Conservation (phyloP, 1,140 invertebrate genomes). For the Camponotus pennsylvanicus region DNA sequence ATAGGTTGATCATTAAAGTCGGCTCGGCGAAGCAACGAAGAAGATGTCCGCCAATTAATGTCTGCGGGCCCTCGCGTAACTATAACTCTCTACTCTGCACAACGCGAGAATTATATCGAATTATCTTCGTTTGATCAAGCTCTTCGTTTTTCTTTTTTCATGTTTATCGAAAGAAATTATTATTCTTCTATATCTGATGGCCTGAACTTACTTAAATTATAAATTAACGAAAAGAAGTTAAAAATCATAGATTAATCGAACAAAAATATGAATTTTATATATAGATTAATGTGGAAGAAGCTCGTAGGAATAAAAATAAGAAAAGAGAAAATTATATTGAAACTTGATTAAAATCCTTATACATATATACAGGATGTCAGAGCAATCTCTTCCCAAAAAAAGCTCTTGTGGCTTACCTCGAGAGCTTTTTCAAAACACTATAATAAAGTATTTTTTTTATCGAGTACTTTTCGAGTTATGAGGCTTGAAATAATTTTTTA, state of each 20-base stretch:
- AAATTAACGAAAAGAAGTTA: constrained; percentile 3
- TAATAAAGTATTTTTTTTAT: too few species aligned
- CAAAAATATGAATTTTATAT: neutral
- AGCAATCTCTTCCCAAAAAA: too few species aligned
- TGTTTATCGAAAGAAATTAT: constrained; percentile 25
- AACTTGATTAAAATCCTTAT: neutral
- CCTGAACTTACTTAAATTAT: neutral
- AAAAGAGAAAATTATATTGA: neutral
- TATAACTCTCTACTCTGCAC: constrained; percentile 24
- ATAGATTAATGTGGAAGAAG: neutral
- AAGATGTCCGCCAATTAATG: constrained; percentile 80
- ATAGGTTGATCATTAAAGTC: constrained; percentile 80
- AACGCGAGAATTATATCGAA: constrained; percentile 21
- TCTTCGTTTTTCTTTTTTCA: constrained; percentile 8
- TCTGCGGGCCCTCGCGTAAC: constrained; percentile 51
- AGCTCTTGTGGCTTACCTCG: too few species aligned
- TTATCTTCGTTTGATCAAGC: constrained; percentile 36
- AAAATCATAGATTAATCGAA: constrained; percentile 20
- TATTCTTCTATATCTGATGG: constrained; percentile 31
- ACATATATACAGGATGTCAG: too few species aligned
- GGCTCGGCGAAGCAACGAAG: constrained; percentile 66
- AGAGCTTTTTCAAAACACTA: too few species aligned
- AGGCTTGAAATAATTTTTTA: too few species aligned
- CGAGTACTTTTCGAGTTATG: too few species aligned
- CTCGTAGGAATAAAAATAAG: neutral